Evolutionary conservation across 2,113 vertebrate species (phyloP).

Genomic region (human): DNA sequence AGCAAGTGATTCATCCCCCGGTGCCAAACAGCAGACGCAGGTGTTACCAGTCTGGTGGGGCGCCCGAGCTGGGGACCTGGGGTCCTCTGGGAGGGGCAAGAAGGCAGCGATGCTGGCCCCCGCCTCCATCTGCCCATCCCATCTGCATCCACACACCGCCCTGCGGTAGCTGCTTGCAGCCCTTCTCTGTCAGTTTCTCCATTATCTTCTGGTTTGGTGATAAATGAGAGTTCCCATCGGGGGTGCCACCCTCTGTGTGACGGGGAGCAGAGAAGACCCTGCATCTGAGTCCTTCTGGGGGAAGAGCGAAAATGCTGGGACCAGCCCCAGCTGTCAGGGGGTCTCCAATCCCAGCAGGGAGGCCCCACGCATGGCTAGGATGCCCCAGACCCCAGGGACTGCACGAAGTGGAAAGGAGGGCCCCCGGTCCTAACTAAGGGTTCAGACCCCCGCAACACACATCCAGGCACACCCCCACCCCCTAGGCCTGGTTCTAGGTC

Average conservation of each 20-base stretch:
- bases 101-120: not conserved
- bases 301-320: fast-evolving
- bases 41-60: too few species aligned
- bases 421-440: not conserved
- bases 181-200: not conserved
- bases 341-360: not conserved
- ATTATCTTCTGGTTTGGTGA: not conserved
- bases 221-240: too few species aligned
- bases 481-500: not conserved
- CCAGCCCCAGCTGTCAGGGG: too few species aligned
- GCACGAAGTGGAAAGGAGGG: not conserved
- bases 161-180: not conserved
- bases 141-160: not conserved
- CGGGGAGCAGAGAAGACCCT: too few species aligned
- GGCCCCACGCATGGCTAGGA: fast-evolving
- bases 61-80: fast-evolving
- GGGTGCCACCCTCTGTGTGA: not conserved
- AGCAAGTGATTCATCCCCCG: not conserved
- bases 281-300: fast-evolving
- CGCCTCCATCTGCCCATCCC: too few species aligned
- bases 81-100: fast-evolving
- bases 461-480: too few species aligned
- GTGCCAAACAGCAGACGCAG: fast-evolving
- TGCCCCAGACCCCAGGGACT: not conserved
- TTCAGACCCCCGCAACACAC: too few species aligned